A percentile compares a stretch with the other conserved stretches of the same genome.
phyloP scores from a whole-genome alignment of 1,140 invertebrate species.

The Euschistus heros region DNA sequence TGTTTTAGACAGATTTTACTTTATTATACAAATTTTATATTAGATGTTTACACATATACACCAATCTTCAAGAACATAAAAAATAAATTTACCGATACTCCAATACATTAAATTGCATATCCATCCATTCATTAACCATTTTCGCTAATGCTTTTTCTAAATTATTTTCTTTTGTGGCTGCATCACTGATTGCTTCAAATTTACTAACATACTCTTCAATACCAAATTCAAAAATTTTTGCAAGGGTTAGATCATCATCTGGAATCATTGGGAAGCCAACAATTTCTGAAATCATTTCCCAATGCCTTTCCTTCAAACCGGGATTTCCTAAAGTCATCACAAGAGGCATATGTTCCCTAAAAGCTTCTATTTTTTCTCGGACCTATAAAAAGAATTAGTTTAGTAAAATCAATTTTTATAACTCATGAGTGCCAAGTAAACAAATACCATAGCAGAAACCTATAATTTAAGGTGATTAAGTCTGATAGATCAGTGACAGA shows the following conservation, averaged over 20 bases:
- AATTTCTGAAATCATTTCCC: slow-evolving; percentile 92
- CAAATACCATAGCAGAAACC: no score
- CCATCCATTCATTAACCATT: slow-evolving; percentile 89
- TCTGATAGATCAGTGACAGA: no score
- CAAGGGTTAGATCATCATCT: slow-evolving; percentile 65
- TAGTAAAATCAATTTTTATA: no score
- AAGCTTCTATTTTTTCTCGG: slow-evolving; percentile 70
- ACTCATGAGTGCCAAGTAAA: no score
- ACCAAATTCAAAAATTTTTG: slow-evolving; percentile 87
- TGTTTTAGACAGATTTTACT: no score
- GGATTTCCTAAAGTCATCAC: slow-evolving; percentile 89
- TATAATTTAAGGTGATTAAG: no score
- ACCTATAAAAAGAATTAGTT: slow-evolving; percentile 35
- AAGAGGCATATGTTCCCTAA: slow-evolving; percentile 81
- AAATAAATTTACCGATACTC: slow-evolving; percentile 40
- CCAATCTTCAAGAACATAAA: neutral
- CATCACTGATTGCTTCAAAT: slow-evolving; percentile 87
- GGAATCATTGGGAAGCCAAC: slow-evolving; percentile 86
- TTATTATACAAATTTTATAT: no score
- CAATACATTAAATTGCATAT: slow-evolving; percentile 68
- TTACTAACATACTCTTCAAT: slow-evolving; percentile 81
- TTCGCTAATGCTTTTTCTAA: slow-evolving; percentile 79
- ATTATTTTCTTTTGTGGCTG: slow-evolving; percentile 89
- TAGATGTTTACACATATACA: no score
- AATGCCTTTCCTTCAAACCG: slow-evolving; percentile 83